phyloP scores from a whole-genome alignment of 1,140 invertebrate genomes.

The Dendrolimus kikuchii region DNA sequence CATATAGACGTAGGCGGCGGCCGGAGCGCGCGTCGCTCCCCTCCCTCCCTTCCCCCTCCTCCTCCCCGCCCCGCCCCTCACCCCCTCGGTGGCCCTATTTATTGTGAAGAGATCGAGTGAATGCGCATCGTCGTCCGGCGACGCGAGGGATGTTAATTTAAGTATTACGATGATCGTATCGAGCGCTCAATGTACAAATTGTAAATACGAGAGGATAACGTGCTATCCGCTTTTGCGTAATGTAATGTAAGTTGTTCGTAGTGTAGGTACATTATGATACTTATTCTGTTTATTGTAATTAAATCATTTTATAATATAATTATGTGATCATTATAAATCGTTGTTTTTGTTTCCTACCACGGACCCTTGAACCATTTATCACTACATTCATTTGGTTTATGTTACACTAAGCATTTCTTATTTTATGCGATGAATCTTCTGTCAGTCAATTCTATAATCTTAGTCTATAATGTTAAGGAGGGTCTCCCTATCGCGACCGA shows the following conservation, averaged over 20 bases:
- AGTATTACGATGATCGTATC: slow-evolving; percentile 65
- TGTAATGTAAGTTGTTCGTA: slow-evolving; percentile 69
- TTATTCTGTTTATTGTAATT: slow-evolving; percentile 75
- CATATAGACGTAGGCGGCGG: slow-evolving; percentile 42
- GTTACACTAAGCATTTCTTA: too few species aligned
- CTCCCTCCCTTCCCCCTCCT: slow-evolving; percentile 21
- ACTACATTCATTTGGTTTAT: not conserved
- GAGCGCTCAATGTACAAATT: slow-evolving; percentile 74
- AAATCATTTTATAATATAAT: slow-evolving; percentile 75
- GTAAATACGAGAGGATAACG: slow-evolving; percentile 72
- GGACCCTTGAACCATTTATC: not conserved
- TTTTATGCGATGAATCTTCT: too few species aligned
- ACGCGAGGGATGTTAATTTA: slow-evolving; percentile 58
- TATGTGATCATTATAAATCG: slow-evolving; percentile 71
- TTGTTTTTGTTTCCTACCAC: slow-evolving; percentile 34
- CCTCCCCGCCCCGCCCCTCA: slow-evolving; percentile 17
- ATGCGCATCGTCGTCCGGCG: slow-evolving; percentile 19
- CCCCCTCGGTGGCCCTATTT: slow-evolving; percentile 44
- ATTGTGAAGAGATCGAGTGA: slow-evolving; percentile 44
- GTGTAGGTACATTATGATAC: slow-evolving; percentile 73
- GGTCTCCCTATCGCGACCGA: too few species aligned
- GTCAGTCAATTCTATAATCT: too few species aligned
- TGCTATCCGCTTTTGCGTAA: slow-evolving; percentile 71
- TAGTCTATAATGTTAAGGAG: too few species aligned
- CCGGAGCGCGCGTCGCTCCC: slow-evolving; percentile 21